Evolutionary conservation across 2,797 vertebrate species (phyloP), one percentile per base, ranked within the genome.

Genomic region (Propithecus perrieri): DNA sequence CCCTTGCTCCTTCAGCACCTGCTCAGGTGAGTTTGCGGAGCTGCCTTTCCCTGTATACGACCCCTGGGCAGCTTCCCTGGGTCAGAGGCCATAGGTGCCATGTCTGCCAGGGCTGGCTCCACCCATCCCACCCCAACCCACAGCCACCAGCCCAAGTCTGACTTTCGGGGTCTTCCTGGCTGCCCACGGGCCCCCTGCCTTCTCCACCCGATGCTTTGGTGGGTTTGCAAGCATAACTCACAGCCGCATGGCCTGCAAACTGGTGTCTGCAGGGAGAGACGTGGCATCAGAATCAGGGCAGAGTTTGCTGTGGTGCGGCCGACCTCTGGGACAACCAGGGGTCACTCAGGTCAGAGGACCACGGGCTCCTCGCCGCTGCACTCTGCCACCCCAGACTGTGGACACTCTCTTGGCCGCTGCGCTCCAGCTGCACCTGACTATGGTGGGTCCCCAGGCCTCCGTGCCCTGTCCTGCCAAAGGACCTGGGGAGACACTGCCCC

Each of bases 1-100:
- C 6, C 9, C 10, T 10, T 0, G 0, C 28, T 7, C 24, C 24
- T n/a, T 57, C 26, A 18, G 7, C 33, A 57, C 12, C 61, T 0
- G 22, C 38, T 53, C 63, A 35, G 24, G 48, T 17, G 38, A 41
- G 57, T 72, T 9, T 9, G 33, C 0, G n/a, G 38, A 13, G 67
- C 59, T 10, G 14, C 59, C 75, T 48, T 43, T 7, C 9, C 17
- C 26, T 2, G 18, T 7, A 33, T 4, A 28, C 5, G 46, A 53
- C 24, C 43, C 75, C 7, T 3, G 1, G 41, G 48, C n/a, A 1
- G 7, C 63, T 8, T 48, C 48, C 61, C 91, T 48, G 26, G 55
- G 59, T 24, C 53, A 7, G 55, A 65, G 53, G 38, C 74, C 38
- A 35, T 26, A 38, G 41, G 18, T 35, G 22, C 3, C 61, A 20